Conservation (phyloP, 2,888 invertebrate species). For the Ectobius pallidus region DNA sequence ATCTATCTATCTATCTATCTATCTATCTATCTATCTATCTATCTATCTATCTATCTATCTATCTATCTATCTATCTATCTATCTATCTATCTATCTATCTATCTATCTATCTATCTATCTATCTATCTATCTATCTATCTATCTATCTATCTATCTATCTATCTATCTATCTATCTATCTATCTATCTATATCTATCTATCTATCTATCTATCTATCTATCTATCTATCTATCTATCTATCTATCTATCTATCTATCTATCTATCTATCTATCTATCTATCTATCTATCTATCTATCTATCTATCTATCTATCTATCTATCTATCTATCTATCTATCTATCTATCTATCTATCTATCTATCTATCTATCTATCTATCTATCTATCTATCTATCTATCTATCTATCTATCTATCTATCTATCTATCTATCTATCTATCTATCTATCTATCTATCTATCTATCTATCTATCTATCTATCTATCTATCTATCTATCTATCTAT, state of each 20-base stretch:
- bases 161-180: too few relatives aligned
- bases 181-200: too few relatives aligned
- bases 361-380: neutral
- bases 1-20: too few relatives aligned
- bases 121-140: neutral
- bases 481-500: neutral
- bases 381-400: neutral
- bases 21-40: too few relatives aligned
- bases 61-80: too few relatives aligned
- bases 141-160: neutral
- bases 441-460: neutral
- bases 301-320: neutral
- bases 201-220: neutral
- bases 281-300: neutral
- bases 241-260: neutral
- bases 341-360: neutral
- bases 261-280: neutral
- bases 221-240: neutral
- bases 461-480: neutral
- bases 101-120: too few relatives aligned
- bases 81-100: too few relatives aligned
- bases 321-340: neutral
- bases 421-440: neutral
- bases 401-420: neutral
- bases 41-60: too few relatives aligned